A percentile compares a stretch with the other conserved stretches of the same genome.
These are phyloP conservation scores for Cepaea hortensis DNA, from an alignment of 2,888 invertebrate species.

Conservation along the genomic window DNA sequence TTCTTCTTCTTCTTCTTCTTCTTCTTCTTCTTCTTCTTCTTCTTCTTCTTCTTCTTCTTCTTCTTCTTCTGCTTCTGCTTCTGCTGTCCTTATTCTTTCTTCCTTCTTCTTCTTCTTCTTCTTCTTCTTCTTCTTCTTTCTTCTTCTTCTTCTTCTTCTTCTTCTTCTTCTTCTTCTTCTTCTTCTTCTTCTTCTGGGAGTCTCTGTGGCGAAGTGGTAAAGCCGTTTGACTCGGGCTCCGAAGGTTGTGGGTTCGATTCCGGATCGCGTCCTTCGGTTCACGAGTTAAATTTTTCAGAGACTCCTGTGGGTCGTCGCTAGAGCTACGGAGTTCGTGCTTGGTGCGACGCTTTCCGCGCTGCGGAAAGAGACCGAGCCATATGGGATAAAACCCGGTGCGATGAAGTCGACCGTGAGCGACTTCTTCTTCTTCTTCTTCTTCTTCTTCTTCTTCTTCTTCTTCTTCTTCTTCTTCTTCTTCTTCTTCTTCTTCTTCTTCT, in stretches of 20 bases:
- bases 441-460: not conserved
- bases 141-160: not conserved
- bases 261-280: too few species aligned
- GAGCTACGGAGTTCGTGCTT: too few species aligned
- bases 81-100: constrained; percentile 26
- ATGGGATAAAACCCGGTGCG: too few species aligned
- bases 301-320: too few species aligned
- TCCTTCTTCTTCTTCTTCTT: constrained; percentile 34
- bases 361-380: too few species aligned
- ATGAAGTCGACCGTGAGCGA: too few species aligned
- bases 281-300: too few species aligned
- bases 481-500: not conserved
- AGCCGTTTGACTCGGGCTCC: too few species aligned
- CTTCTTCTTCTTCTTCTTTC: constrained; percentile 1
- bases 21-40: constrained; percentile 18
- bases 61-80: not conserved
- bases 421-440: too few species aligned
- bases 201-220: too few species aligned
- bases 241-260: too few species aligned
- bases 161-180: constrained; percentile 6
- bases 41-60: constrained; percentile 16
- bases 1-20: constrained; percentile 11
- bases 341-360: too few species aligned
- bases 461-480: not conserved
- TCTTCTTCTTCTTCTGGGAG: not conserved